These are phyloP conservation scores for Centropristis striata DNA, from an alignment of 2,113 vertebrate species.

Conservation along the genomic window DNA sequence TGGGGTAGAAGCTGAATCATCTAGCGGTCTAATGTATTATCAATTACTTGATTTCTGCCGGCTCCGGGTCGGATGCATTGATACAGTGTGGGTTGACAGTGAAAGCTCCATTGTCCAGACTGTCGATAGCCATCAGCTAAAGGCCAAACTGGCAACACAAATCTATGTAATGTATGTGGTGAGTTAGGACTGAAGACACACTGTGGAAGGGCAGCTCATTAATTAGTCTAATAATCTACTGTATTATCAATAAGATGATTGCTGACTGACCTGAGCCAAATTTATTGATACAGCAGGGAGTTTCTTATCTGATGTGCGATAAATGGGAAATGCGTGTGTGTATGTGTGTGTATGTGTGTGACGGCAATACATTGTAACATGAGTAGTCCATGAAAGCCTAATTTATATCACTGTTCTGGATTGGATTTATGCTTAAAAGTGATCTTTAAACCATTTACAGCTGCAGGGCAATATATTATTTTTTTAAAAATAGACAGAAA, in stretches of 20 bases:
- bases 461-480: background rate
- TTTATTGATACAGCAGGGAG: conserved; percentile 1
- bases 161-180: conserved; percentile 37
- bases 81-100: conserved; percentile 47
- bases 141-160: conserved; percentile 28
- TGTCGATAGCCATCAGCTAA: conserved; percentile 50
- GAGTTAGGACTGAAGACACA: conserved; percentile 26
- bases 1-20: conserved; percentile 42
- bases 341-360: background rate
- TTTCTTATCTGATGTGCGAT: conserved; percentile 23
- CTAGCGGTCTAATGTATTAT: conserved; percentile 50
- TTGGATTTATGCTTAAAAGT: background rate
- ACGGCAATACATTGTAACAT: background rate
- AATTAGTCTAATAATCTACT: conserved; percentile 53
- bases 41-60: conserved; percentile 66
- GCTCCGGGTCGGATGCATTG: conserved; percentile 23
- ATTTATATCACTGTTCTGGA: background rate
- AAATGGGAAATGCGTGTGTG: background rate
- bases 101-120: conserved; percentile 55
- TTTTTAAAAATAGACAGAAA: background rate
- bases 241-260: conserved; percentile 54
- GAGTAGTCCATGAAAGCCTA: background rate
- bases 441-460: background rate
- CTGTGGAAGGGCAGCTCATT: conserved; percentile 37
- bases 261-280: conserved; percentile 18